Evolutionary conservation across 1,140 invertebrate species (phyloP), one percentile per base, ranked within the genome.

Genomic region (Drosophila sp.): DNA sequence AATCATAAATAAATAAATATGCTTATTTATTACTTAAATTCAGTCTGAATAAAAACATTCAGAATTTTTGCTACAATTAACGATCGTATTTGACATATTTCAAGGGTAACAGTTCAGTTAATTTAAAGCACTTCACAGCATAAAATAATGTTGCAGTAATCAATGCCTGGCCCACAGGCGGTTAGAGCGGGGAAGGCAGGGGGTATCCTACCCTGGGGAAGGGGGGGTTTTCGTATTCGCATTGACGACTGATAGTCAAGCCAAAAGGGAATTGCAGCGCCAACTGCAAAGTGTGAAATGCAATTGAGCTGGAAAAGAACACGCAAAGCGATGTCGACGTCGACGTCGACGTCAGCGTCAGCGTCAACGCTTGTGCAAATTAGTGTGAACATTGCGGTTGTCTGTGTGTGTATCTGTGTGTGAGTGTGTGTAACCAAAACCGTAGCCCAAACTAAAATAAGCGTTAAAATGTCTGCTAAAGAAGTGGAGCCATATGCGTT

Each of bases 381-480:
- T 80, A 83, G 80, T 83, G 80, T 84, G 80, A 83, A 77, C 67
- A 83, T 80, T 84, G 80, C 63, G 80, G 80, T 53, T 73, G 40
- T 56, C 38, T 16, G 27, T 32, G 25, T 75, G n/a, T 36, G 5
- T 13, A 11, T 18, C 18, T 27, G 56, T 41, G 61, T 53, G 53
- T 4, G 21, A 34, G 58, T 32, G 41, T 74, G 71, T 75, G 76
- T 73, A 41, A 56, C 25, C 40, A 46, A 53, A 61, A 76, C 40
- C 46, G 58, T 64, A 70, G 74, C 78, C 82, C 58, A 87, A 82
- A 82, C 75, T 89, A 89, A 89, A 90, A 84, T 89, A 90, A 90
- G 78, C 86, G 80, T 90, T 90, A 90, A 86, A 87, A 90, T 80
- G 86, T 90, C 76, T 86, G 72, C 76, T 57, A 86, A 86, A 79